Conservation (phyloP, 2,113 vertebrate genomes). For the Meriones unguiculatus region DNA sequence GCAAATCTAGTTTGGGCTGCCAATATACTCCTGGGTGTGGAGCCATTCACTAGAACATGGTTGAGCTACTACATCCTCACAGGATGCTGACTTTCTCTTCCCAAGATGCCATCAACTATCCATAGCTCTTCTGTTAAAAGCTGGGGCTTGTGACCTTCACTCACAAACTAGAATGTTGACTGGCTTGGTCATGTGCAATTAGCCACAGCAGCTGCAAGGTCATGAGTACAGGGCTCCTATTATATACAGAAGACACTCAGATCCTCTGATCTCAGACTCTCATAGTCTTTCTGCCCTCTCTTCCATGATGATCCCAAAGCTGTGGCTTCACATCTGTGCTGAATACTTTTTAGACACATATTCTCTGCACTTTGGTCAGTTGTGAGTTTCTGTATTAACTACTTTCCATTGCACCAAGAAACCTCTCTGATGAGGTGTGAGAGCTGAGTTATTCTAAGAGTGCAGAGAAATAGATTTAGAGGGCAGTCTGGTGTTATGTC, state of each 20-base stretch:
- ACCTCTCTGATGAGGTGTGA: background rate
- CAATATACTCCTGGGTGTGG: background rate
- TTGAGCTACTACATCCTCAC: background rate
- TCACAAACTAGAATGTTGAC: background rate
- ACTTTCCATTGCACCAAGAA: background rate
- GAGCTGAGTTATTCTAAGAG: background rate
- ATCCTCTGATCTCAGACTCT: background rate
- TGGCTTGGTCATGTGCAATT: background rate
- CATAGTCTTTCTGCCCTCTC: background rate
- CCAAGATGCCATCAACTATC: background rate
- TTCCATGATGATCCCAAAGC: background rate
- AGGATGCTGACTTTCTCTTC: background rate
- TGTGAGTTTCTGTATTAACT: background rate
- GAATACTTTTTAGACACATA: background rate
- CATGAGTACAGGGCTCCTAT: background rate
- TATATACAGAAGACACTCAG: background rate
- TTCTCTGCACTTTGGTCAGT: background rate
- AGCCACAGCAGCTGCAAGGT: background rate
- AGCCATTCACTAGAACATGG: background rate
- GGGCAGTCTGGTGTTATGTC: background rate
- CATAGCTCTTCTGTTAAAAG: background rate
- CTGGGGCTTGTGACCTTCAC: background rate
- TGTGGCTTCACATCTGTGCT: background rate
- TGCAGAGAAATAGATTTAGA: background rate
- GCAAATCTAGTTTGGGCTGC: too few relatives aligned